Evolutionary conservation across 2,113 vertebrate species (phyloP), one percentile per base, ranked within the genome.

Genomic region (Leptocoma aspasia): DNA sequence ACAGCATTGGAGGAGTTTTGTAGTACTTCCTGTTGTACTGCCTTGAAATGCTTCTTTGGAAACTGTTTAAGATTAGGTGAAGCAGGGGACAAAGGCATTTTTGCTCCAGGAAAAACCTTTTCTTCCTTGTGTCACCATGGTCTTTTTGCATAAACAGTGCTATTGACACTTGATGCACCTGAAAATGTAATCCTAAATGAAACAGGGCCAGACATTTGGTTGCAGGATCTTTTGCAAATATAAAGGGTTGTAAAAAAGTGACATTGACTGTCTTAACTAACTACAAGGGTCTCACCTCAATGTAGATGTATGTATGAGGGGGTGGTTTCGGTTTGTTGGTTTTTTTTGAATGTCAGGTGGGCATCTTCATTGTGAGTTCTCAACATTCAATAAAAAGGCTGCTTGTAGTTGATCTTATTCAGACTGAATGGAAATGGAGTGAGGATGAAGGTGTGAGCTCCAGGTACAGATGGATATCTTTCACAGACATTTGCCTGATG

Each of bases 391-490:
- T 76, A 53, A 73, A 85, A 80, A 88, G 15, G 12, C 66, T 64
- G n/a, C 2, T 3, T 72, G 24, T 56, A 83, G 47, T 14, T 88
- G 49, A 50, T 80, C 8, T 80, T 73, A 24, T 28, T 81, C 79
- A 60, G 44, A 53, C 56, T 57, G 63, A 49, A 42, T 69, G 45
- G 60, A 94, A 86, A 73, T 54, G 50, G 30, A 31, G 21, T 63
- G 33, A 94, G n/a, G 45, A 90, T 59, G 60, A 86, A 89, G 90
- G 44, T 5, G 1, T 66, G 71, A 88, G 86, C 68, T 89, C 54
- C 68, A 70, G 54, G 63, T 92, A 70, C 42, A 93, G 94, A 90
- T 89, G 39, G 39, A 16, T 86, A 93, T 96, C 95, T 95, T 63
- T 63, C 56, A 44, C 59, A 93, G 80, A 52, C 79, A 59, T 94